These are phyloP conservation scores for Engraulis encrasicolus DNA, from an alignment of 2,113 vertebrate genomes.

Conservation along the genomic window DNA sequence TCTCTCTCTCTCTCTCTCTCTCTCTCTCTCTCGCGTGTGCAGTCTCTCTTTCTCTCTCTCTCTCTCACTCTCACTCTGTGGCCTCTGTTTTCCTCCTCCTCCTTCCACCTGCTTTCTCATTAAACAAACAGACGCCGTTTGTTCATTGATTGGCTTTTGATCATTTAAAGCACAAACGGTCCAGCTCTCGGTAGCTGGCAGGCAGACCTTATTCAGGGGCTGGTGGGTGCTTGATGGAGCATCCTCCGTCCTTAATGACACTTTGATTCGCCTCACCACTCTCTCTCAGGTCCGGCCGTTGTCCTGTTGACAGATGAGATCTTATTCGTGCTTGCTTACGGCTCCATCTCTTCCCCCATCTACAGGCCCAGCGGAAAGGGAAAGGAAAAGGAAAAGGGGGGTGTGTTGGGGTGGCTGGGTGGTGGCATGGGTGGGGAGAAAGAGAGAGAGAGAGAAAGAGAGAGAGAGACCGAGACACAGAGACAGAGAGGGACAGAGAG, in stretches of 20 bases:
- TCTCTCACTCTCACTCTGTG: not conserved
- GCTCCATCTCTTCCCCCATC: slow-evolving; percentile 32
- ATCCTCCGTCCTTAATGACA: slow-evolving; percentile 47
- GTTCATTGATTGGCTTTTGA: slow-evolving; percentile 12
- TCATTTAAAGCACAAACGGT: slow-evolving; percentile 21
- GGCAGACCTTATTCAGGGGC: slow-evolving; percentile 21
- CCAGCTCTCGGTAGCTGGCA: not conserved
- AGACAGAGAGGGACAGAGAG: too few relatives aligned
- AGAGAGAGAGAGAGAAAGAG: too few relatives aligned
- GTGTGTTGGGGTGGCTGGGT: too few relatives aligned
- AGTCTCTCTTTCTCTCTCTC: not conserved
- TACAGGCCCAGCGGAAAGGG: slow-evolving; percentile 43
- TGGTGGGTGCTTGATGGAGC: slow-evolving; percentile 31
- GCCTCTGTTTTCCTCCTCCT: too few relatives aligned
- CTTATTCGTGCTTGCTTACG: slow-evolving; percentile 46
- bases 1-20: not conserved
- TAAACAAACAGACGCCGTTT: not conserved
- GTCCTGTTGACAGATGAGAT: slow-evolving; percentile 47
- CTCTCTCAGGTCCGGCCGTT: not conserved
- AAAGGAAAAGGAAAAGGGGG: not conserved
- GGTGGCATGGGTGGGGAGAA: too few relatives aligned
- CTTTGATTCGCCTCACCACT: slow-evolving; percentile 26
- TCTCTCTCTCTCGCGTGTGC: not conserved
- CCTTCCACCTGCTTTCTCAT: slow-evolving; percentile 1
- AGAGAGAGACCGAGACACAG: too few relatives aligned